These are phyloP conservation scores for Leptinotarsa texana DNA, from an alignment of 1,140 invertebrate species.

Conservation along the genomic window DNA sequence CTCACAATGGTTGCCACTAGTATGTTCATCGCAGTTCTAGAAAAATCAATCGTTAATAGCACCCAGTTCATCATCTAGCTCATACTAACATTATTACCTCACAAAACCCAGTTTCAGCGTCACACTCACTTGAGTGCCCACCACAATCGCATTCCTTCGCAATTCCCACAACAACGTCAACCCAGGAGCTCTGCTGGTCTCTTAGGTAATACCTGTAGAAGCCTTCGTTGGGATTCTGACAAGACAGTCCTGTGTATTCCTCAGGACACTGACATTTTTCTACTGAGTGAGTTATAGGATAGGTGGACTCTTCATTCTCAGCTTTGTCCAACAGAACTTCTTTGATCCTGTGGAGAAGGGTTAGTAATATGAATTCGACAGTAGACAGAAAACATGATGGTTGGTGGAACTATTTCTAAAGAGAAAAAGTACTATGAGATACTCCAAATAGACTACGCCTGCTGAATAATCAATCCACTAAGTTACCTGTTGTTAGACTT, in stretches of 20 bases:
- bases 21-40: conserved; percentile 83
- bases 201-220: conserved; percentile 68
- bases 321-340: conserved; percentile 64
- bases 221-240: conserved; percentile 85
- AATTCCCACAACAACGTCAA: conserved; percentile 77
- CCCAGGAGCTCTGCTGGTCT: conserved; percentile 46
- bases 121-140: conserved; percentile 75
- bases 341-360: conserved; percentile 26
- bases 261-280: conserved; percentile 87
- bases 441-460: no score
- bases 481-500: conserved; percentile 28
- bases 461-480: neutral
- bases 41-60: neutral
- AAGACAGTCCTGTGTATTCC: conserved; percentile 79
- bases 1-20: conserved; percentile 76
- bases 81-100: conserved; percentile 59
- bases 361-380: no score
- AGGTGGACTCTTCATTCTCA: conserved; percentile 54
- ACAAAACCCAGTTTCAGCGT: conserved; percentile 86
- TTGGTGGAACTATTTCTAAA: no score
- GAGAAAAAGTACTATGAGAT: no score
- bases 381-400: no score
- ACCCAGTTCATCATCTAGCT: neutral
- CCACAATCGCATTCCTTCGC: conserved; percentile 83
- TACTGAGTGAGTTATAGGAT: conserved; percentile 74